Evolutionary conservation across 1,140 invertebrate genomes (phyloP).

Genomic region (Drosophila parvula): DNA sequence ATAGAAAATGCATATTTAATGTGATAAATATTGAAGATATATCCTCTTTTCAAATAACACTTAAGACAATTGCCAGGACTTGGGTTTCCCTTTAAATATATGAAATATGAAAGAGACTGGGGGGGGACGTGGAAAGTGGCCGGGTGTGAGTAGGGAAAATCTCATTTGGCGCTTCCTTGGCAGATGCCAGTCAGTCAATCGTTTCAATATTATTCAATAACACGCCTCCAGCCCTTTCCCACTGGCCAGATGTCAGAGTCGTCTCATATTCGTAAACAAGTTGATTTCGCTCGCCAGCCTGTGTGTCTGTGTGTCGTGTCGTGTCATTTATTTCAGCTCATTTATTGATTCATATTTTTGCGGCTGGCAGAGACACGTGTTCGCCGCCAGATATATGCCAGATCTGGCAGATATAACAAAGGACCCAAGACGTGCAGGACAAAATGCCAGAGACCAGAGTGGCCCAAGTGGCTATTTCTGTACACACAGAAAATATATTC

Average conservation of each 20-base stretch:
- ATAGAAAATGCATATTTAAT: too few relatives aligned
- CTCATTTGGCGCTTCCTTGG: conserved; percentile 23
- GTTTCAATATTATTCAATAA: conserved; percentile 63
- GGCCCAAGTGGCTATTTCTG: neutral
- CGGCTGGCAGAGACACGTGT: conserved; percentile 45
- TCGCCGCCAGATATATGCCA: conserved; percentile 25
- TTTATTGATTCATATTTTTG: conserved; percentile 71
- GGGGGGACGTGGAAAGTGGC: neutral
- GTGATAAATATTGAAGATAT: too few relatives aligned
- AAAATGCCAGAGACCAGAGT: conserved; percentile 16
- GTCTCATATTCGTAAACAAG: conserved; percentile 70
- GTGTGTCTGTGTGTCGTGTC: conserved; percentile 42
- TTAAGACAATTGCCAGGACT: conserved; percentile 12
- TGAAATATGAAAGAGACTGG: neutral
- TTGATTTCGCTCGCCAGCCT: conserved; percentile 58
- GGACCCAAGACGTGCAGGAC: conserved; percentile 21
- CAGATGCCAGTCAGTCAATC: conserved; percentile 58
- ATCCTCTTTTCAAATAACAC: neutral
- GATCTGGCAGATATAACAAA: conserved; percentile 29
- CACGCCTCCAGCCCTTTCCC: conserved; percentile 20
- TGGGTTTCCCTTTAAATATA: neutral
- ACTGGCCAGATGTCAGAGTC: conserved; percentile 56
- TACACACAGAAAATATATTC: neutral
- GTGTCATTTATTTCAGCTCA: conserved; percentile 65
- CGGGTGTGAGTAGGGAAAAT: neutral